Evolutionary conservation across 37 sponge, comb jelly and placozoan species (phyloP).

Genomic region (Diacarnus erythraeanus): DNA sequence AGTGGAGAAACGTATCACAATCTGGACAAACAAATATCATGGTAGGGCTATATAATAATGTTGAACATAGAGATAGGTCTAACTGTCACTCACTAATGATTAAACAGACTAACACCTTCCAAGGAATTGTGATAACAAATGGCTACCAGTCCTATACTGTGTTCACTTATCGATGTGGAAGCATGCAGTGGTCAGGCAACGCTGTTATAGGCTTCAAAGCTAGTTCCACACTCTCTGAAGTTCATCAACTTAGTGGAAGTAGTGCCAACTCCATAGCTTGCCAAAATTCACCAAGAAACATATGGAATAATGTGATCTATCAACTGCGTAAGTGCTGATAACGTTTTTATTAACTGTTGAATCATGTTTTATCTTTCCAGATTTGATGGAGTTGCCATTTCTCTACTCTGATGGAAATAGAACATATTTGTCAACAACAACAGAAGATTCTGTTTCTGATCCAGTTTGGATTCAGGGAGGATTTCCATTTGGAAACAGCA

Average conservation of each 20-base stretch:
- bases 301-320: constrained; percentile 42
- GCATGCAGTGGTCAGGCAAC: constrained; percentile 16
- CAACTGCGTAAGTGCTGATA: constrained; percentile 5
- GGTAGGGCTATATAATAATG: no score
- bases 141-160: constrained; percentile 31
- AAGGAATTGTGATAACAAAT: constrained; percentile 26
- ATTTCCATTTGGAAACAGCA: constrained; percentile 21
- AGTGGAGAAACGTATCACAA: constrained; percentile 18
- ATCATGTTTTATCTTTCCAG: background rate
- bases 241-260: constrained; percentile 8
- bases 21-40: constrained; percentile 6
- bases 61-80: background rate
- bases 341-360: no score
- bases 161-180: constrained; percentile 48
- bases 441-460: constrained; percentile 1
- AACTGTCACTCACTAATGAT: background rate
- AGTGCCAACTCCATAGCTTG: constrained; percentile 32
- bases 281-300: background rate
- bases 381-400: background rate
- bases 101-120: constrained; percentile 25
- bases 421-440: background rate
- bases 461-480: background rate
- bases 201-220: constrained; percentile 34
- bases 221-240: background rate
- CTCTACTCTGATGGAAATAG: background rate